Evolutionary conservation across 1,140 invertebrate species (phyloP), one percentile per base, ranked within the genome.

Genomic region (Ooceraea biroi): DNA sequence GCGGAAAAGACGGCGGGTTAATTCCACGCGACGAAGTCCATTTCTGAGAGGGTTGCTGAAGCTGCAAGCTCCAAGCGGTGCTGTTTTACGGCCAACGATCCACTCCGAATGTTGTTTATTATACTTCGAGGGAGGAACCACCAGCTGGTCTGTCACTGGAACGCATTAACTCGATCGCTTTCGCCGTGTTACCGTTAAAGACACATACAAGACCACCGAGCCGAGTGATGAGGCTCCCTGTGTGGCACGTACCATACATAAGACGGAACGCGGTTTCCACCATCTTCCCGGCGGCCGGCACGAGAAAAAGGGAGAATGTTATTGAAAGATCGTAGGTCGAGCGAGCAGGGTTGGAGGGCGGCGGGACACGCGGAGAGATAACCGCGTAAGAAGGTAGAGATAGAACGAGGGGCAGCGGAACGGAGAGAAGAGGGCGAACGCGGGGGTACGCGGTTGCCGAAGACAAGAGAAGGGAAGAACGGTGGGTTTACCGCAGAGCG

Each of bases 281-380:
- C 52, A 50, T 50, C 72, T 65, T 52, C 10, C 27, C 55, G 36
- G 17, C 73, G 44, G 52, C 58, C 52, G 27, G 5, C 12, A 25
- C 25, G 61, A 66, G 58, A 76, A 87, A 71, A 85, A 91, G 78
- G 77, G 90, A 92, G 92, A 93, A 94, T 91, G 91, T 94, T 94
- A 94, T 94, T 92, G 91, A 93, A 93, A 91, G 88, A 89, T 90
- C 77, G 57, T 22, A 52, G 82, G 63, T 22, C 17, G 65, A n/a
- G 44, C 17, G 68, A 84, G 82, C 46, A 27, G 78, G 44, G 44
- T n/a, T 77, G 50, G 63, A 50, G 60, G 44, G 80, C 1, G 11
- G 17, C 22, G 44, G 44, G 50, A 46, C 12, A 66, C 7, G 27
- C 57, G 11, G 61, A 25, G 72, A 72, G 63, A 76, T 77, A 83